Evolutionary conservation across 2,113 vertebrate genomes (phyloP), one percentile per base, ranked within the genome.

Genomic region (Psilopsiagon aurifrons): DNA sequence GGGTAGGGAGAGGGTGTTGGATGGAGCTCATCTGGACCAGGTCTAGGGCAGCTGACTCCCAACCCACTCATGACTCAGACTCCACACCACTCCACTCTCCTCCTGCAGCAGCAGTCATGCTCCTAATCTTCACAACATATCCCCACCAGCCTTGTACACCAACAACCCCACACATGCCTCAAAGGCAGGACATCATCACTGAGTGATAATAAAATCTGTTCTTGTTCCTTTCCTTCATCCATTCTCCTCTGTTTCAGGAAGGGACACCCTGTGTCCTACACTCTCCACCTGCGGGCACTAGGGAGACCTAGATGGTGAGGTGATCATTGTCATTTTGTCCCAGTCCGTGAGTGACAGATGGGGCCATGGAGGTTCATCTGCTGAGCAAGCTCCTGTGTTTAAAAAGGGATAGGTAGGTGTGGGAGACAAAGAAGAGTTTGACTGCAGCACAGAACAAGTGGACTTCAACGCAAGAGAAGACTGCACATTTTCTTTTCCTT

Each of bases 401-500:
- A 64, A 88, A 44, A 69, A 55, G n/a, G 19, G 24, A 11, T 7
- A 20, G 24, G 37, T 57, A 74, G 73, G 31, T 0, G 3, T 28
- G 9, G 25, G 47, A 77, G 25, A 83, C 52, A 64, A 39, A 83
- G 24, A 86, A 17, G 35, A 49, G 4, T 23, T 57, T 67, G 41
- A 35, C 47, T 5, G 10, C 4, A 1, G 25, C 63, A 47, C 84
- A 84, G 82, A 94, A 86, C 70, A 41, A 92, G 49, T 9, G 31
- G 92, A 82, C 77, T 84, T 87, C 1, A 80, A 37, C 14, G 9
- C 46, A 64, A 92, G 60, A 86, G 55, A 27, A 96, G 83, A 83
- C 27, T 9, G 83, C 70, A 16, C 86, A 91, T 95, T 97, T 97
- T 85, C 93, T 95, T 93, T 97, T 91, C 91, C 91, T 66, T 97